phyloP scores from a whole-genome alignment of 2,888 invertebrate species.

The Rapana venosa region DNA sequence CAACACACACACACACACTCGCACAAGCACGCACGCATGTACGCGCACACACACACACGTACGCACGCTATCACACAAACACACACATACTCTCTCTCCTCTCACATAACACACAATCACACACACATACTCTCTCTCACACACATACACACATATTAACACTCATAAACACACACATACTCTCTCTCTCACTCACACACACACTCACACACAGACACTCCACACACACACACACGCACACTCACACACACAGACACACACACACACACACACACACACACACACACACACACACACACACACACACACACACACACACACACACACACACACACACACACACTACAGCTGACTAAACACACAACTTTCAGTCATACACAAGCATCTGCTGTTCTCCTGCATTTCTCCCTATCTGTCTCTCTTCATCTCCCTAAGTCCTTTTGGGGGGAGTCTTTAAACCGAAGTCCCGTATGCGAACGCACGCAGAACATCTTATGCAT shows the following conservation, averaged over 20 bases:
- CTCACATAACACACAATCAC: neutral
- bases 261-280: constrained; percentile 2
- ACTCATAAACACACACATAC: neutral
- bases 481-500: too few species aligned
- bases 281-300: constrained; percentile 2
- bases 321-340: too few species aligned
- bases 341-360: too few species aligned
- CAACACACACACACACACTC: neutral
- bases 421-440: too few species aligned
- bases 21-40: neutral
- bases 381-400: too few species aligned
- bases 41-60: neutral
- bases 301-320: neutral
- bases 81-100: neutral
- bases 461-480: too few species aligned
- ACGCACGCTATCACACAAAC: neutral
- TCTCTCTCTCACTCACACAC: neutral
- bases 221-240: neutral
- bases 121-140: neutral
- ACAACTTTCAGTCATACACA: too few species aligned
- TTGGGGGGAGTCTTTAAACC: too few species aligned
- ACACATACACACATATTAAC: neutral
- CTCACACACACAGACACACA: neutral
- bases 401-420: too few species aligned
- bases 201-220: neutral